Evolutionary conservation across 2,113 vertebrate species (phyloP).

Genomic region (Lonchura striata): DNA sequence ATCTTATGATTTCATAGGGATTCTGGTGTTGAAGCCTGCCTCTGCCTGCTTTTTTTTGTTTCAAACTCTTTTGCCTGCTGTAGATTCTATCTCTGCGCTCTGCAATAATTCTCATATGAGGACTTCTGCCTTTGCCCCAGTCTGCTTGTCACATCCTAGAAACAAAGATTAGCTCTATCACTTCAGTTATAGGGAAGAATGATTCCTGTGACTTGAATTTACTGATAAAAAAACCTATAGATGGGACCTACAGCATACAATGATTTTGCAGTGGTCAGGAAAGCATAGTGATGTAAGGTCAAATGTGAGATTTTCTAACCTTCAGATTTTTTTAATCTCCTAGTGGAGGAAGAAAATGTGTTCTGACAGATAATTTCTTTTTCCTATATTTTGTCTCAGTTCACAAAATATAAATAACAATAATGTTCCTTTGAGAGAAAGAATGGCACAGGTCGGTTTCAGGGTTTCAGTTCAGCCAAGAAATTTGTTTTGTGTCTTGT

Average conservation of each 20-base stretch:
- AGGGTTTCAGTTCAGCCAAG: not conserved
- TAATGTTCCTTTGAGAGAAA: not conserved
- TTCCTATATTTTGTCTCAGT: not conserved
- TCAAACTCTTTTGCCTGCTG: not conserved
- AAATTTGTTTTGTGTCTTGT: not conserved
- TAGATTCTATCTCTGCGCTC: not conserved
- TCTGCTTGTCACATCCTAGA: not conserved
- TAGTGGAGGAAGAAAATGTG: not conserved
- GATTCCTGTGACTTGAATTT: not conserved
- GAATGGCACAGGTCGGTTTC: not conserved
- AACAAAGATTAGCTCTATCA: not conserved
- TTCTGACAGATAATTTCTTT: not conserved
- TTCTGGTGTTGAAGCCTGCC: not conserved
- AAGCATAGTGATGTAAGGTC: not conserved
- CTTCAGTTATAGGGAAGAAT: not conserved
- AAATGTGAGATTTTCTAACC: not conserved
- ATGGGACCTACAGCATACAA: not conserved
- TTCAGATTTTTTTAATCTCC: not conserved
- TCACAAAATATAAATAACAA: not conserved
- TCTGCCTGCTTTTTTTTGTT: not conserved
- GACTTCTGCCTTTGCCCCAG: not conserved
- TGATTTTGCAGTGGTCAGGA: not conserved
- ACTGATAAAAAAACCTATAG: not conserved
- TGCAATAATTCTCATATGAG: not conserved
- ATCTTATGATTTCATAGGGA: not conserved